These are phyloP conservation scores for Drosophila pandora DNA, from an alignment of 1,140 invertebrate species.

Conservation along the genomic window DNA sequence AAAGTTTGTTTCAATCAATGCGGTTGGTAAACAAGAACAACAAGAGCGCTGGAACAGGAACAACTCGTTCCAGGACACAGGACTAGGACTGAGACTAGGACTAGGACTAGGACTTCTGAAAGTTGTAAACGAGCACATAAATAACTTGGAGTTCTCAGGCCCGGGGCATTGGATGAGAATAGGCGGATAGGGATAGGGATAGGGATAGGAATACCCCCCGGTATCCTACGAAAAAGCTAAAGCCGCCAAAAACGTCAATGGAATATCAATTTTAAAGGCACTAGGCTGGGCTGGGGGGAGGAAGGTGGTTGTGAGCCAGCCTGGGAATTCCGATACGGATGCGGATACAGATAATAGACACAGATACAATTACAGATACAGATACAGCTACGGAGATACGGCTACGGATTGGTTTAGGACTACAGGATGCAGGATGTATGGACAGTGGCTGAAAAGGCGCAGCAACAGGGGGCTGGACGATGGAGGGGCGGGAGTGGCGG, in stretches of 20 bases:
- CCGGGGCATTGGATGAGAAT: constrained; percentile 9
- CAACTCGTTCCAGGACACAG: constrained; percentile 1
- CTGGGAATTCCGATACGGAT: neutral
- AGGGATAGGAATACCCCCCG: neutral
- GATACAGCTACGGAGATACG: neutral
- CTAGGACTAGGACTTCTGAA: constrained; percentile 15
- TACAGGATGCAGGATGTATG: constrained; percentile 8
- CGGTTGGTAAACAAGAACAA: constrained; percentile 22
- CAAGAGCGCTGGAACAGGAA: neutral
- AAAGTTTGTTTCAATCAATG: constrained; percentile 80
- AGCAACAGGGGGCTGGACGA: no score
- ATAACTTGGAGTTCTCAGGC: constrained; percentile 62
- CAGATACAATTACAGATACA: constrained; percentile 1
- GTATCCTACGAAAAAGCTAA: constrained; percentile 2
- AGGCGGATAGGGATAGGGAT: no score
- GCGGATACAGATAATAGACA: neutral
- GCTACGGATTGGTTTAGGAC: neutral
- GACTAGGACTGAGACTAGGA: neutral
- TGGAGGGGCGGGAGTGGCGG: no score
- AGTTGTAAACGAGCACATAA: constrained; percentile 79
- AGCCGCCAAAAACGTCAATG: constrained; percentile 74
- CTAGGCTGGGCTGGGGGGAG: neutral
- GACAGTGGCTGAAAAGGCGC: constrained; percentile 27
- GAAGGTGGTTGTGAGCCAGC: neutral
- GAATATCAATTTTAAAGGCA: constrained; percentile 77